Conservation (phyloP, 2,113 vertebrate species). For the Puntigrus tetrazona region DNA sequence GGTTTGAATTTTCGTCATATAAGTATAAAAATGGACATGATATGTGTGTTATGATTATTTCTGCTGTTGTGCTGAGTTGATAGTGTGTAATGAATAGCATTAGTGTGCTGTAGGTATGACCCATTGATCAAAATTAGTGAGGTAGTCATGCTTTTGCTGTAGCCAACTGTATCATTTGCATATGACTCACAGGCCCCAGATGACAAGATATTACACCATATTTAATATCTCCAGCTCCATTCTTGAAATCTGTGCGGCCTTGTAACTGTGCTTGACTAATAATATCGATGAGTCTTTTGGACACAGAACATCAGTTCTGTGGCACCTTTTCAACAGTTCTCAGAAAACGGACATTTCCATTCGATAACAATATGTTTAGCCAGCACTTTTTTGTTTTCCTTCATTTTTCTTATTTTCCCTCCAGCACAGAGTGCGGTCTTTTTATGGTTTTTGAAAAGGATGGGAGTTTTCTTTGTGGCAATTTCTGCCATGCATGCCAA, state of each 20-base stretch:
- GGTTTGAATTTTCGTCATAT: background rate
- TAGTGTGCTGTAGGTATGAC: constrained; percentile 7
- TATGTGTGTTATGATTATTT: background rate
- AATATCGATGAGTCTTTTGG: constrained; percentile 33
- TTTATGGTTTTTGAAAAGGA: constrained; percentile 91
- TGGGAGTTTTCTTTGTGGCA: constrained; percentile 85
- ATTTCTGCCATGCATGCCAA: constrained; percentile 76
- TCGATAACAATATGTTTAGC: constrained; percentile 86
- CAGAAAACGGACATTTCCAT: constrained; percentile 80
- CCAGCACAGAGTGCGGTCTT: constrained; percentile 78
- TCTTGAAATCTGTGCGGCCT: constrained; percentile 14
- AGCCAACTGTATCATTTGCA: background rate
- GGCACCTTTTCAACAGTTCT: constrained; percentile 74
- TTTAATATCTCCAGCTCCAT: constrained; percentile 22
- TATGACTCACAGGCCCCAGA: constrained; percentile 16
- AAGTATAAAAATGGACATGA: background rate
- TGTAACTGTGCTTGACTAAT: constrained; percentile 28
- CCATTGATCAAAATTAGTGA: background rate
- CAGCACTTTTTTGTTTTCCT: constrained; percentile 83
- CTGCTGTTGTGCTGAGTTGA: background rate
- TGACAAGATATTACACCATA: constrained; percentile 18
- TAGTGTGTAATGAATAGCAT: background rate
- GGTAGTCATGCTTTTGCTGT: constrained; percentile 5
- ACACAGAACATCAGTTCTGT: background rate
- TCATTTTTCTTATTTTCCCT: constrained; percentile 78